Evolutionary conservation across 2,797 vertebrate species (phyloP).

Genomic region (Myoxocephalus aenaeus): DNA sequence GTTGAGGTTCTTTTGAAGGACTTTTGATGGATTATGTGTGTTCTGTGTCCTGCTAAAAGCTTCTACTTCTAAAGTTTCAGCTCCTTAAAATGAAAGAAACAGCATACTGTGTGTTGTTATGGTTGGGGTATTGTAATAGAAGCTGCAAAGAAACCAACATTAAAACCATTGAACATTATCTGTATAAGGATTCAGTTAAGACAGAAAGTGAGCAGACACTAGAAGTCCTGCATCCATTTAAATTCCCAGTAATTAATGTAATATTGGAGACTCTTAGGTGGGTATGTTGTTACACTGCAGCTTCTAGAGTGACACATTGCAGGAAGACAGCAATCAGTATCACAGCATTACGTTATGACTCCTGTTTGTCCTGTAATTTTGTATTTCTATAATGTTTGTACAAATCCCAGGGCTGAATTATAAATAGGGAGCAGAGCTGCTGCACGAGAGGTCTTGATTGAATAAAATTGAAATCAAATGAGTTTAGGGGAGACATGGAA

Average conservation of each 20-base stretch:
- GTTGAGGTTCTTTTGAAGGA: background rate
- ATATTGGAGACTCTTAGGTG: conserved; percentile 6
- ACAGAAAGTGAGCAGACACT: conserved; percentile 12
- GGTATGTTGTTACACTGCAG: conserved; percentile 19
- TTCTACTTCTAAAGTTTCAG: background rate
- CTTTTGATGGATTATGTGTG: conserved; percentile 11
- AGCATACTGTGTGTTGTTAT: background rate
- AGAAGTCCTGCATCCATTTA: conserved; percentile 18
- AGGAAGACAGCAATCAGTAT: conserved; percentile 35
- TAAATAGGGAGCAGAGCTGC: conserved; percentile 47
- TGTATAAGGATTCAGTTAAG: background rate
- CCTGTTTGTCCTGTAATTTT: conserved; percentile 46
- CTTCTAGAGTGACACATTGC: conserved; percentile 22
- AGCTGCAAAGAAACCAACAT: conserved; percentile 11
- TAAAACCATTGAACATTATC: background rate
- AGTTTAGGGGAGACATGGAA: conserved; percentile 40
- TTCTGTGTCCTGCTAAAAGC: background rate
- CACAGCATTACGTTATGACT: conserved; percentile 2
- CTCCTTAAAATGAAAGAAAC: conserved; percentile 3
- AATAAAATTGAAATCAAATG: conserved; percentile 51
- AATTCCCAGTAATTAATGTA: conserved; percentile 12
- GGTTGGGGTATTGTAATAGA: background rate
- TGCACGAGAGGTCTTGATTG: conserved; percentile 37
- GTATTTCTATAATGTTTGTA: conserved; percentile 53
- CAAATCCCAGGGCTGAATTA: conserved; percentile 47